Evolutionary conservation across 2,113 vertebrate species (phyloP).

Genomic region (Amblyornis subalaris): DNA sequence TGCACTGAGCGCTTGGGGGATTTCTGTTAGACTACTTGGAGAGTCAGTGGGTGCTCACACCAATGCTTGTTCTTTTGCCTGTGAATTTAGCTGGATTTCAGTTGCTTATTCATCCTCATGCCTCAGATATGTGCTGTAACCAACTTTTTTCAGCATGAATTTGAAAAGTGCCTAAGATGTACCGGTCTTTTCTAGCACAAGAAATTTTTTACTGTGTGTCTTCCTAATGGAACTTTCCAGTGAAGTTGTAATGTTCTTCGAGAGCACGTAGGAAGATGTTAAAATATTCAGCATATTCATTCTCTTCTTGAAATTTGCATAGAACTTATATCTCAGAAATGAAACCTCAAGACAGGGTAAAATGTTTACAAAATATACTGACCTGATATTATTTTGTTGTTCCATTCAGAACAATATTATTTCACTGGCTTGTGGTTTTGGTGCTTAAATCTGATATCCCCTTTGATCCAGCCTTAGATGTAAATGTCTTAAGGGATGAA

Average conservation of each 20-base stretch:
- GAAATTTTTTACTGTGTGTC: not conserved
- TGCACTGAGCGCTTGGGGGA: not conserved
- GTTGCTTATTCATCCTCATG: not conserved
- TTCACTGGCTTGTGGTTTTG: not conserved
- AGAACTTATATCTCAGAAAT: not conserved
- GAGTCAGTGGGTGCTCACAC: not conserved
- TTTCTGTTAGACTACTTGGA: not conserved
- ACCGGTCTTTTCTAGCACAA: not conserved
- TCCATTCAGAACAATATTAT: not conserved
- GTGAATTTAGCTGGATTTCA: not conserved
- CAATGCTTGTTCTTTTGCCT: not conserved
- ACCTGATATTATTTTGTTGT: not conserved
- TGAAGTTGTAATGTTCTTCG: not conserved
- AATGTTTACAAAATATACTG: not conserved
- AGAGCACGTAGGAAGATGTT: not conserved
- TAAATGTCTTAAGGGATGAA: not conserved
- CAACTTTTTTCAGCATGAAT: not conserved
- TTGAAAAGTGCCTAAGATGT: not conserved
- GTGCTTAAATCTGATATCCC: not conserved
- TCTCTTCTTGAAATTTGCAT: not conserved
- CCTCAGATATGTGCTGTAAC: not conserved
- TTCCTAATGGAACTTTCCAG: not conserved
- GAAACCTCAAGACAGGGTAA: not conserved
- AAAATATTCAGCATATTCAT: conserved; percentile 24
- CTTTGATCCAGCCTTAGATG: not conserved